Evolutionary conservation across 2,797 vertebrate species (phyloP).

Genomic region (Helostoma temminkii): DNA sequence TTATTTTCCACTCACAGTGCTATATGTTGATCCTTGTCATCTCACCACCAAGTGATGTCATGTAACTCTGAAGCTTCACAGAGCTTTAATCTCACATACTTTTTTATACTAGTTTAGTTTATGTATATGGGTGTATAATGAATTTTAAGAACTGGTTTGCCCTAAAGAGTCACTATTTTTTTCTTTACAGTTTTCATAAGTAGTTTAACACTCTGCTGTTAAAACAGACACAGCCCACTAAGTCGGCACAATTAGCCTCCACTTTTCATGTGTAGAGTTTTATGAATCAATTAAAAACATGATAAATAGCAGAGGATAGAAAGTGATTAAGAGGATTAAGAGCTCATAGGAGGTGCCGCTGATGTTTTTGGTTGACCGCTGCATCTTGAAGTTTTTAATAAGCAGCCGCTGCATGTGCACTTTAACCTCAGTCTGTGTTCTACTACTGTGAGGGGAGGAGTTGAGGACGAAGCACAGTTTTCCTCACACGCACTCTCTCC

Average conservation of each 20-base stretch:
- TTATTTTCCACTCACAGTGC: slow-evolving; percentile 76
- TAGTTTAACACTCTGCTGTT: slow-evolving; percentile 61
- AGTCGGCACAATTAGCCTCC: slow-evolving; percentile 38
- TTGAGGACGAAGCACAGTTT: slow-evolving; percentile 22
- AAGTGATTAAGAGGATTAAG: slow-evolving; percentile 39
- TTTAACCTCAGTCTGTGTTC: slow-evolving; percentile 30
- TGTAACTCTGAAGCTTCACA: slow-evolving; percentile 62
- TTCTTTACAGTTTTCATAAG: slow-evolving; percentile 63
- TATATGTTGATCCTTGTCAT: slow-evolving; percentile 61
- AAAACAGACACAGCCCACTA: slow-evolving; percentile 47
- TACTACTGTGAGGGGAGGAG: slow-evolving; percentile 18
- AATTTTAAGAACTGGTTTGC: slow-evolving; percentile 61
- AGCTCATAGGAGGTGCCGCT: slow-evolving; percentile 28
- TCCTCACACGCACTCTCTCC: slow-evolving; percentile 17
- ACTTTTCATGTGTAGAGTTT: slow-evolving; percentile 36
- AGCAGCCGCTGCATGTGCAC: slow-evolving; percentile 1
- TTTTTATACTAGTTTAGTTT: slow-evolving; percentile 51
- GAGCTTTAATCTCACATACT: slow-evolving; percentile 47
- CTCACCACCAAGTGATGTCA: slow-evolving; percentile 72
- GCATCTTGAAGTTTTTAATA: slow-evolving; percentile 26
- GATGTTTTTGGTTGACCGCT: slow-evolving; percentile 39
- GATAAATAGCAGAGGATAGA: slow-evolving; percentile 39
- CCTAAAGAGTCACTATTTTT: slow-evolving; percentile 43
- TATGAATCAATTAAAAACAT: slow-evolving; percentile 58
- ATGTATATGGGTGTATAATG: slow-evolving; percentile 55